Conservation (phyloP, 2,797 vertebrate species). For the Amniataba percoides region DNA sequence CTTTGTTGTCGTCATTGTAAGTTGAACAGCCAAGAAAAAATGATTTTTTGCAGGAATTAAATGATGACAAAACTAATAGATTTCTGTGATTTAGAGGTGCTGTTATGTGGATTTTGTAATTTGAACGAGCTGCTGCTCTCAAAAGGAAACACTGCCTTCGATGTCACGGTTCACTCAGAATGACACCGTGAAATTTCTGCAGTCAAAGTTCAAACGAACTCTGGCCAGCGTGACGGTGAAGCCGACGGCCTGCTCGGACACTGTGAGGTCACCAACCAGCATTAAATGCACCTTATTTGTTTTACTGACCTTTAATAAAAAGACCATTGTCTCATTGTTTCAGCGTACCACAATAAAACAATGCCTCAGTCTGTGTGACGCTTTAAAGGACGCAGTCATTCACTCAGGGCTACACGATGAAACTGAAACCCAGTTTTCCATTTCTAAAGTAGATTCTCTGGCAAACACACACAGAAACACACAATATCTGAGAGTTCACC, state of each 20-base stretch:
- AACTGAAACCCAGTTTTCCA: too few species aligned
- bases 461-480: too few species aligned
- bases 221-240: not conserved
- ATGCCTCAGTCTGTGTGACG: not conserved
- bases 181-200: not conserved
- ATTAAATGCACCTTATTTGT: not conserved
- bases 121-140: not conserved
- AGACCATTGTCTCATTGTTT: slow-evolving; percentile 8
- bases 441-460: too few species aligned
- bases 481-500: too few species aligned
- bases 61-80: not conserved
- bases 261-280: too few species aligned
- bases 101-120: not conserved
- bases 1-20: too few species aligned
- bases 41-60: not conserved
- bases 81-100: not conserved
- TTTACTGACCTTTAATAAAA: not conserved
- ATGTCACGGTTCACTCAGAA: not conserved
- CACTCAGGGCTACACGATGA: not conserved
- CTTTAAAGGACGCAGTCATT: not conserved
- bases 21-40: too few species aligned
- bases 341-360: not conserved
- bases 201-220: too few species aligned
- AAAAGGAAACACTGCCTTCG: not conserved
- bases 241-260: too few species aligned